These are phyloP conservation scores for Nesospiza acunhae DNA, from an alignment of 2,113 vertebrate genomes.

Conservation along the genomic window DNA sequence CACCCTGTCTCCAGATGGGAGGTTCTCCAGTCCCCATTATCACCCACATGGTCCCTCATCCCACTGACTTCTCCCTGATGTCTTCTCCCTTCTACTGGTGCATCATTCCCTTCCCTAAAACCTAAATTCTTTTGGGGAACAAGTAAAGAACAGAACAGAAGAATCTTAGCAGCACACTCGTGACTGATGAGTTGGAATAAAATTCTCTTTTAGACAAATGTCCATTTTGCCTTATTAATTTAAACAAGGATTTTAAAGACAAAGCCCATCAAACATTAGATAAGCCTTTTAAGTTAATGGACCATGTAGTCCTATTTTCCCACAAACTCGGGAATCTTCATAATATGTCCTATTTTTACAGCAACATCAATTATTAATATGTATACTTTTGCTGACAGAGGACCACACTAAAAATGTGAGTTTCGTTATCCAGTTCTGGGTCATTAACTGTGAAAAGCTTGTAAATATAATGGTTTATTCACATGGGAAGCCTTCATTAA, in stretches of 20 bases:
- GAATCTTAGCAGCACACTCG: background rate
- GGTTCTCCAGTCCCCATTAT: background rate
- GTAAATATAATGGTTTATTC: slow-evolving; percentile 81
- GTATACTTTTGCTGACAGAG: slow-evolving; percentile 81
- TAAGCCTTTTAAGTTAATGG: slow-evolving; percentile 79
- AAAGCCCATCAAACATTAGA: slow-evolving; percentile 79
- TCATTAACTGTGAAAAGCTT: slow-evolving; percentile 80
- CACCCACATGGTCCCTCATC: background rate
- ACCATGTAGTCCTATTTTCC: slow-evolving; percentile 69
- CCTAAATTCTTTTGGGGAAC: background rate
- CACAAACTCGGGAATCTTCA: slow-evolving; percentile 54
- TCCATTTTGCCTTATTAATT: slow-evolving; percentile 76
- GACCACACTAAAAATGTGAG: slow-evolving; percentile 71
- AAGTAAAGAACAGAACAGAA: background rate
- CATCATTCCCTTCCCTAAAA: background rate
- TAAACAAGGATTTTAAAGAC: slow-evolving; percentile 72
- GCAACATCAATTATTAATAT: slow-evolving; percentile 80
- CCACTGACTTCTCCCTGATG: background rate
- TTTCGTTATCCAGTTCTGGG: slow-evolving; percentile 79
- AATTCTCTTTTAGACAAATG: slow-evolving; percentile 68
- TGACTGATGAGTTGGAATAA: slow-evolving; percentile 54
- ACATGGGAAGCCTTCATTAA: slow-evolving; percentile 82
- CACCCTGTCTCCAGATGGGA: background rate
- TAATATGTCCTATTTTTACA: slow-evolving; percentile 59
- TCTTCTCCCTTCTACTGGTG: background rate